These are phyloP conservation scores for Bactericera cockerelli DNA, from an alignment of 1,140 invertebrate species.

Conservation along the genomic window DNA sequence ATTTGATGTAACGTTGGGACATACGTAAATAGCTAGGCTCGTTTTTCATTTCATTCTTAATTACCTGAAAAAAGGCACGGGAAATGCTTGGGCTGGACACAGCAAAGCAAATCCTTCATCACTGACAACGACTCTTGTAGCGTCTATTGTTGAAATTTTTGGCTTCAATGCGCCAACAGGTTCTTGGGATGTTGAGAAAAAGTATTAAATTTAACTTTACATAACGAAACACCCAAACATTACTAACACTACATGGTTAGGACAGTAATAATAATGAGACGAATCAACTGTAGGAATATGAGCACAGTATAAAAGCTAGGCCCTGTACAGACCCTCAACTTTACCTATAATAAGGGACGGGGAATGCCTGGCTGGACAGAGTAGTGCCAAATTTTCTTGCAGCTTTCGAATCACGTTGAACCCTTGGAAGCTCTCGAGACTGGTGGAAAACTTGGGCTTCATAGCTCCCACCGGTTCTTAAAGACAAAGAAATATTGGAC, in stretches of 20 bases:
- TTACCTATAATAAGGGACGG: conserved; percentile 52
- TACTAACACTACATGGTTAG: too few species aligned
- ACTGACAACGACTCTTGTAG: conserved; percentile 33
- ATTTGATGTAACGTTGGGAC: too few species aligned
- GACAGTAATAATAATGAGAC: too few species aligned
- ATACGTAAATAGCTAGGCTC: too few species aligned
- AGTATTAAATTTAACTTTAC: too few species aligned
- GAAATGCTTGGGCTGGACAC: conserved; percentile 29
- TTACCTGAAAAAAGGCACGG: conserved; percentile 35
- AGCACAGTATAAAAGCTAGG: too few species aligned
- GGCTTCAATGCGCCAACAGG: conserved; percentile 44
- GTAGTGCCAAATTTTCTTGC: conserved; percentile 30
- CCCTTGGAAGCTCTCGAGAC: conserved; percentile 9
- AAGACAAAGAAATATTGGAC: conserved; percentile 19
- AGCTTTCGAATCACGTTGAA: conserved; percentile 6
- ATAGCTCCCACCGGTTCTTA: conserved; percentile 39
- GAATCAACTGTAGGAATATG: too few species aligned
- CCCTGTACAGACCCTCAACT: too few species aligned
- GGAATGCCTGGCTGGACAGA: conserved; percentile 44
- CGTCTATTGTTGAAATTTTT: conserved; percentile 45
- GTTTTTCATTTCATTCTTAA: too few species aligned
- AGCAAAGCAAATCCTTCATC: conserved; percentile 17
- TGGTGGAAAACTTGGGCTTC: conserved; percentile 34
- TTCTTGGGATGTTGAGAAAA: conserved; percentile 30
- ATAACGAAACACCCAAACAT: too few species aligned